These are phyloP conservation scores for Apodemia duryi DNA, from an alignment of 2,888 invertebrate genomes.

Conservation along the genomic window DNA sequence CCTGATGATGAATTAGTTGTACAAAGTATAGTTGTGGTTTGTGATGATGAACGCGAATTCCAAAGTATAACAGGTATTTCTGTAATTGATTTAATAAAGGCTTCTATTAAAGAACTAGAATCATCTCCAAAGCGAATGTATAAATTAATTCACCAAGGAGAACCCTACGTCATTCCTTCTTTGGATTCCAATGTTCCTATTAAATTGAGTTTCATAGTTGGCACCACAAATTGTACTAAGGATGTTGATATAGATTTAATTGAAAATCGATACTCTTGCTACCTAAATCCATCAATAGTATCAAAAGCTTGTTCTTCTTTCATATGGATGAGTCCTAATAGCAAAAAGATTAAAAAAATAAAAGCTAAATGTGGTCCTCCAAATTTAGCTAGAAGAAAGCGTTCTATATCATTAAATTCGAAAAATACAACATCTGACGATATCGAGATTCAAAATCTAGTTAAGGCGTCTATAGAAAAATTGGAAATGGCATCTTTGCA, in stretches of 20 bases:
- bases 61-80: slow-evolving; percentile 48
- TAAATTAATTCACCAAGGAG: slow-evolving; percentile 52
- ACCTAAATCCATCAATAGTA: slow-evolving; percentile 38
- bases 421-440: slow-evolving; percentile 44
- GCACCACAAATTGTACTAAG: slow-evolving; percentile 54
- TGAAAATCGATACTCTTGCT: slow-evolving; percentile 41
- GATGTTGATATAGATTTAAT: slow-evolving; percentile 34
- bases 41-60: slow-evolving; percentile 53
- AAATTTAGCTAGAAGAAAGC: slow-evolving; percentile 36
- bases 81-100: slow-evolving; percentile 39
- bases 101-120: slow-evolving; percentile 48
- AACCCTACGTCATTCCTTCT: slow-evolving; percentile 50
- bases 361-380: slow-evolving; percentile 38
- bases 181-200: slow-evolving; percentile 47
- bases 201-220: slow-evolving; percentile 47
- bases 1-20: slow-evolving; percentile 53
- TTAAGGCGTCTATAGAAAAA: slow-evolving; percentile 52
- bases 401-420: slow-evolving; percentile 39
- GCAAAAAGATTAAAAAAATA: slow-evolving; percentile 42
- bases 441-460: slow-evolving; percentile 45
- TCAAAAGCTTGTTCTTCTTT: slow-evolving; percentile 45
- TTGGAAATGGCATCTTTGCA: slow-evolving; percentile 56
- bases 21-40: slow-evolving; percentile 46
- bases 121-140: slow-evolving; percentile 38
- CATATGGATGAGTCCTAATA: slow-evolving; percentile 47